Conservation (phyloP, 1,140 invertebrate genomes). For the Panagrolaimus sp. region DNA sequence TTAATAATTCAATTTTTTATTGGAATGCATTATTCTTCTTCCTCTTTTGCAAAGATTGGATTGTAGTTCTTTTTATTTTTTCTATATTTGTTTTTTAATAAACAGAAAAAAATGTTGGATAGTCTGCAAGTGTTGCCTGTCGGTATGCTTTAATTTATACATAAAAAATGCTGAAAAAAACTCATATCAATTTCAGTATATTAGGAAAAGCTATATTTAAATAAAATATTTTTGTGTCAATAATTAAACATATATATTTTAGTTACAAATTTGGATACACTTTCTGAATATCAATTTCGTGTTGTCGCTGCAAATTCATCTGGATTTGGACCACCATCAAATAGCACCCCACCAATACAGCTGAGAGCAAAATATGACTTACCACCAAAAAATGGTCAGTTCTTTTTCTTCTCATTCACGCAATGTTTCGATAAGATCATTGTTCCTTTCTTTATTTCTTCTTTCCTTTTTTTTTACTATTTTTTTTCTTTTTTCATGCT, state of each 20-base stretch:
- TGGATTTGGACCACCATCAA: slow-evolving; percentile 52
- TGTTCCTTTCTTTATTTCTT: too few species aligned
- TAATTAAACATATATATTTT: slow-evolving; percentile 4
- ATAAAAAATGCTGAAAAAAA: not conserved
- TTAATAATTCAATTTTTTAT: too few species aligned
- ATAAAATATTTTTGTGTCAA: too few species aligned
- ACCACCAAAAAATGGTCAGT: slow-evolving; percentile 8
- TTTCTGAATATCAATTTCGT: slow-evolving; percentile 50
- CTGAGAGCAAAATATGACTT: slow-evolving; percentile 24
- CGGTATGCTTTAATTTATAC: not conserved
- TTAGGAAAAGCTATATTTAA: too few species aligned
- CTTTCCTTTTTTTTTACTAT: too few species aligned
- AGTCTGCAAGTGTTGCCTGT: slow-evolving; percentile 14
- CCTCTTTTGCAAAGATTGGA: too few species aligned
- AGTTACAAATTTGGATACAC: slow-evolving; percentile 51
- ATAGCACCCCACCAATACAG: slow-evolving; percentile 39
- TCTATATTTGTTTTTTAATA: too few species aligned
- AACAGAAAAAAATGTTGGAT: not conserved
- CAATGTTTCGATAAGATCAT: slow-evolving; percentile 10
- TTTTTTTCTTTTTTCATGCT: too few species aligned
- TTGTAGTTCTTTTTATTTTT: too few species aligned
- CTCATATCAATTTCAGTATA: not conserved
- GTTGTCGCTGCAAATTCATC: slow-evolving; percentile 50
- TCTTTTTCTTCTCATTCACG: not conserved
- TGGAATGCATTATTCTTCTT: too few species aligned